These are phyloP conservation scores for Linyphia triangularis DNA, from an alignment of 2,888 invertebrate genomes.

Conservation along the genomic window DNA sequence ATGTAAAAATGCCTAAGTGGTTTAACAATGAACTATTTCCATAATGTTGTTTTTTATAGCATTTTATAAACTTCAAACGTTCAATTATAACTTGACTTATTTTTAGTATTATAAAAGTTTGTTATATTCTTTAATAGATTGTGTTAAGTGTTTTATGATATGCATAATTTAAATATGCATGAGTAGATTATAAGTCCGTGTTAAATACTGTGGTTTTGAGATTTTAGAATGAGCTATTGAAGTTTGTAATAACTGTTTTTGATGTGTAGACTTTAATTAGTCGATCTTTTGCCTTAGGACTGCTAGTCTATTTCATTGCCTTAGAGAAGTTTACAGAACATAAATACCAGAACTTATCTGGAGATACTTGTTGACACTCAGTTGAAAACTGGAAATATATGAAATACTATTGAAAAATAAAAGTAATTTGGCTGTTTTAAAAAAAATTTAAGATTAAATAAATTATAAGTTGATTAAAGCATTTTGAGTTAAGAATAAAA, in stretches of 20 bases:
- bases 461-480: neutral
- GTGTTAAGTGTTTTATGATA: neutral
- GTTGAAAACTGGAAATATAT: neutral
- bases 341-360: neutral
- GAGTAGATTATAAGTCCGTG: neutral
- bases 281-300: slow-evolving; percentile 60
- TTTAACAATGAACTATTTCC: too few species aligned
- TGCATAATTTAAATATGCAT: neutral
- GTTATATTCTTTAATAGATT: neutral
- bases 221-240: slow-evolving; percentile 31
- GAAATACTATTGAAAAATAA: too few species aligned
- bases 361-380: neutral
- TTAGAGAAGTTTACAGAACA: slow-evolving; percentile 20
- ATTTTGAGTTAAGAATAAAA: neutral
- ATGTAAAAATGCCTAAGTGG: too few species aligned
- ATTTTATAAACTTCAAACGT: too few species aligned
- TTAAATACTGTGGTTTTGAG: slow-evolving; percentile 41
- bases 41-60: too few species aligned
- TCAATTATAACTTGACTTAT: too few species aligned
- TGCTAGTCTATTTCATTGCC: slow-evolving; percentile 60
- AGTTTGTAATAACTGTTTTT: slow-evolving; percentile 47
- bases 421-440: too few species aligned
- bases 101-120: too few species aligned
- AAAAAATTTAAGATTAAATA: neutral
- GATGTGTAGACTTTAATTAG: slow-evolving; percentile 35